Evolutionary conservation across 2,797 vertebrate species (phyloP).

Genomic region (Cygnus olor): DNA sequence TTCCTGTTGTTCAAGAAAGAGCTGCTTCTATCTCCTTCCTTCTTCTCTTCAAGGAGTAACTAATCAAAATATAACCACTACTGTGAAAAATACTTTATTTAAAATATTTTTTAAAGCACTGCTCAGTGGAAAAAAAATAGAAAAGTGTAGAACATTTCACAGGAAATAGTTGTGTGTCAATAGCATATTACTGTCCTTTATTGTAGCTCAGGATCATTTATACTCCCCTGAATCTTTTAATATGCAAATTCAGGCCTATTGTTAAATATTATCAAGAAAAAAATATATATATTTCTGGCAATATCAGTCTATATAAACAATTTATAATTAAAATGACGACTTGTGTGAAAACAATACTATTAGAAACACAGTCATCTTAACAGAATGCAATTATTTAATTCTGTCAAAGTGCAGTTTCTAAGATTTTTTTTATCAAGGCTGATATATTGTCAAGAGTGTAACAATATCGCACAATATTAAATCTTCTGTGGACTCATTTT

Average conservation of each 20-base stretch:
- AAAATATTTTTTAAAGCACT: neutral
- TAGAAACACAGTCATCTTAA: neutral
- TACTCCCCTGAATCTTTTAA: neutral
- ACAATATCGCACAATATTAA: neutral
- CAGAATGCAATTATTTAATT: neutral
- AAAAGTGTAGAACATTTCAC: neutral
- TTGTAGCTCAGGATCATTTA: neutral
- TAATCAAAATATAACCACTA: neutral
- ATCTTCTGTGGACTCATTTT: neutral
- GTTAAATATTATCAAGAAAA: neutral
- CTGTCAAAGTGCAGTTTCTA: neutral
- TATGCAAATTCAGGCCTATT: neutral
- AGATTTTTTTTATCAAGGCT: neutral
- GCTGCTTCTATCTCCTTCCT: neutral
- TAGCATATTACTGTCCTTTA: neutral
- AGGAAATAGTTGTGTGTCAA: neutral
- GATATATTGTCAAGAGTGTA: neutral
- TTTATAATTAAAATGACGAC: neutral
- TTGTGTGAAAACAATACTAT: neutral
- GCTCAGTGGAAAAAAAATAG: accelerated
- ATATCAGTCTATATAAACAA: neutral
- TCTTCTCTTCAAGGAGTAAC: neutral
- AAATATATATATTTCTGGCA: neutral
- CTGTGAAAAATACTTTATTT: neutral
- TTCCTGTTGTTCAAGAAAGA: neutral